Evolutionary conservation across 2,797 vertebrate species (phyloP).

Genomic region (Potorous gilbertii): DNA sequence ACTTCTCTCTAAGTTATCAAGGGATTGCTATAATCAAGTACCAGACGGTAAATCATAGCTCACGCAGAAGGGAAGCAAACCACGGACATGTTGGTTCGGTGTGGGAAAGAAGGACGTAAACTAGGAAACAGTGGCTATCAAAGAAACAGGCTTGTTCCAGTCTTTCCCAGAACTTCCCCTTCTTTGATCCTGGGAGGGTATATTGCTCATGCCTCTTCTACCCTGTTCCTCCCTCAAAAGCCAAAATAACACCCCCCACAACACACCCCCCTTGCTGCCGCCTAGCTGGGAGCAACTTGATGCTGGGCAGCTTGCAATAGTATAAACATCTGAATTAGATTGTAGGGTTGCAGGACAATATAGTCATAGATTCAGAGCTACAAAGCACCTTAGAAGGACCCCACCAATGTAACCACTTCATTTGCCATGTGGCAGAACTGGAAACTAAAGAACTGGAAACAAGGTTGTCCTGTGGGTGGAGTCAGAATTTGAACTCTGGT

Average conservation of each 20-base stretch:
- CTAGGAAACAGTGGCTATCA: background rate
- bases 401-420: background rate
- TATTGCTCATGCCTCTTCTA: background rate
- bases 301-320: background rate
- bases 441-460: background rate
- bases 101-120: background rate
- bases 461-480: background rate
- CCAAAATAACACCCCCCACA: background rate
- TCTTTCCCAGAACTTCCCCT: background rate
- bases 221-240: too few species aligned
- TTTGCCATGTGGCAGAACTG: background rate
- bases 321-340: background rate
- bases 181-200: background rate
- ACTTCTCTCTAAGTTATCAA: background rate
- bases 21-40: background rate
- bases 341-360: background rate
- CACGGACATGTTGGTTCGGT: background rate
- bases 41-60: background rate
- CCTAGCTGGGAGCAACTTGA: background rate
- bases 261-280: background rate
- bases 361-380: background rate
- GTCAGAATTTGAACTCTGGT: background rate
- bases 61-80: background rate
- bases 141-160: background rate
- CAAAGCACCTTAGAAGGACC: background rate